Base-by-base conservation (phyloP, 1,140 invertebrate species). In the Wasmannia auropunctata region DNA sequence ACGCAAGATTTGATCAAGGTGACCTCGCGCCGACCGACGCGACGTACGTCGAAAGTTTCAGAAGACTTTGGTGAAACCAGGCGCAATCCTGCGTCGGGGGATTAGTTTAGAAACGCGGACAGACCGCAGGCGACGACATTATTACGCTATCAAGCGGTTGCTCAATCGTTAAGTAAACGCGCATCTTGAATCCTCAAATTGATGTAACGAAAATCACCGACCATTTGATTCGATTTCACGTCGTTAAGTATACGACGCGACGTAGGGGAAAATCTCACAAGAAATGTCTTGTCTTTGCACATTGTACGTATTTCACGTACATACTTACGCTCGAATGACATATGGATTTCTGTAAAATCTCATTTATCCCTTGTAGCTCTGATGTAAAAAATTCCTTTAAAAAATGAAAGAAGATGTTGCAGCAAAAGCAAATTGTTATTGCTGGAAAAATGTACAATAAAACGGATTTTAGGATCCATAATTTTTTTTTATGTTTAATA, bases 81-180 rank as follows among this genome's bases (percentile, higher is more conserved):
- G 31, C 40, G 74, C 14, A 79, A 86, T 89, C 6, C 2, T 22
- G n/a, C n/a, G 11, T 16, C 25, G n/a, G 25, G 5, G 46, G 22
- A 84, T 87, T 86, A 85, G 65, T 70, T 88, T 89, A 87, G 85
- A 91, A 77, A 91, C 80, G 72, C 62, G 62, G 77, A 87, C 81
- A 14, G 34, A 37, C 19, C 25, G 54, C 28, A n/a, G 19, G 58
- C 60, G 34, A 56, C n/a, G 40, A 67, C 65, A 63, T 54, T 85
- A 85, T 85, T 88, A 86, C 86, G 37, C 51, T 74, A 51, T 70
- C 74, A 58, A 46, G 83, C 63, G 81, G 85, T 65, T 75, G 76
- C 79, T 88, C 79, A 91, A 91, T 88, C 69, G 60, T 34, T 56
- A 16, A 46, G 65, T 51, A 58, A 51, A 60, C 28, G 43, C 54